Evolutionary conservation across 2,888 invertebrate genomes (phyloP).

Genomic region (Troides aeacus): DNA sequence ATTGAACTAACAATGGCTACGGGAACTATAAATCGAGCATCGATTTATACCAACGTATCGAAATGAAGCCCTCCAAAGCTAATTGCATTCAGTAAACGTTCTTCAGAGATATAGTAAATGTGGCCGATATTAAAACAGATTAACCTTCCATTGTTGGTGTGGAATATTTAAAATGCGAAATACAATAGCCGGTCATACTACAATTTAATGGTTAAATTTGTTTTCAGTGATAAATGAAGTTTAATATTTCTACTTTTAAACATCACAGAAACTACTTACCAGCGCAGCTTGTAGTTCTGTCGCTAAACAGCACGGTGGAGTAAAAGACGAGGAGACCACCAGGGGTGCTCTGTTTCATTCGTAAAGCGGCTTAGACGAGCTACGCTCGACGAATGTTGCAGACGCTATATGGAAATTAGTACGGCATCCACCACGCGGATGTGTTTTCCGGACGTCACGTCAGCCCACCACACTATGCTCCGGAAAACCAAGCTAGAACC

Average conservation of each 20-base stretch:
- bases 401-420: no score
- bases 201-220: slow-evolving; percentile 12
- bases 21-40: slow-evolving; percentile 22
- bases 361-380: no score
- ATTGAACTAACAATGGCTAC: slow-evolving; percentile 2
- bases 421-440: no score
- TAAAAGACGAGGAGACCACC: no score
- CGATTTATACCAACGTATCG: slow-evolving; percentile 20
- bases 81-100: slow-evolving; percentile 28
- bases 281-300: no score
- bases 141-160: slow-evolving; percentile 18
- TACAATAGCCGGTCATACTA: slow-evolving; percentile 5
- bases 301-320: no score
- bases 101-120: slow-evolving; percentile 25
- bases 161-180: slow-evolving; percentile 1
- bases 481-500: no score
- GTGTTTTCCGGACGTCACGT: no score
- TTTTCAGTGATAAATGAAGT: neutral
- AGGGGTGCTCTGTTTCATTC: no score
- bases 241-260: neutral
- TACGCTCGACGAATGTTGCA: no score
- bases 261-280: no score
- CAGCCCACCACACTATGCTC: no score
- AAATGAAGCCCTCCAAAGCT: slow-evolving; percentile 29
- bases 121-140: slow-evolving; percentile 24